A percentile compares a stretch with the other conserved stretches of the same genome.
These are phyloP conservation scores for Morus bassanus DNA, from an alignment of 2,797 vertebrate genomes.

Conservation along the genomic window DNA sequence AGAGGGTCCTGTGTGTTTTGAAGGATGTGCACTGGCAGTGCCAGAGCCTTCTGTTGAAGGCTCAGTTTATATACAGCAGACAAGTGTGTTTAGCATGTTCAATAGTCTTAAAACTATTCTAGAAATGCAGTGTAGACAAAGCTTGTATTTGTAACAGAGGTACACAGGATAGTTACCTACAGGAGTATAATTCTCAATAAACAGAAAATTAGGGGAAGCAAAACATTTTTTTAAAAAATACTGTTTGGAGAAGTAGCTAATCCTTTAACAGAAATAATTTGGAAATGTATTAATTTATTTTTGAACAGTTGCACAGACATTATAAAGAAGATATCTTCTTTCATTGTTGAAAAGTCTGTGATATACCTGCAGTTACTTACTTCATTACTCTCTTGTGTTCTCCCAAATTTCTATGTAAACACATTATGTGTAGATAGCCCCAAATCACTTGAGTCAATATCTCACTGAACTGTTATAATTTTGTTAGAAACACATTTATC, in stretches of 20 bases:
- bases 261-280: background rate
- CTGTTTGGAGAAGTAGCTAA: background rate
- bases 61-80: background rate
- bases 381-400: background rate
- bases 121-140: background rate
- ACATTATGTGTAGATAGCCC: background rate
- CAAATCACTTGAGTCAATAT: background rate
- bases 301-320: background rate
- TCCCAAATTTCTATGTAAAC: background rate
- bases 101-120: background rate
- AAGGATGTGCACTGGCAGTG: background rate
- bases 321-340: background rate
- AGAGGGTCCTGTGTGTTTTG: background rate
- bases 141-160: background rate
- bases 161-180: background rate
- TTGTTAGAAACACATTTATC: background rate
- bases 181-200: background rate
- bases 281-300: background rate
- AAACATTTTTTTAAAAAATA: background rate
- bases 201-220: background rate
- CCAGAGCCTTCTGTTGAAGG: background rate
- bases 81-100: background rate
- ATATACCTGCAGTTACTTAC: background rate
- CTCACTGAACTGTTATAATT: background rate
- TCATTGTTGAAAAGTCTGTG: background rate